phyloP scores from a whole-genome alignment of 2,888 invertebrate species.

The Sinelater perroti region DNA sequence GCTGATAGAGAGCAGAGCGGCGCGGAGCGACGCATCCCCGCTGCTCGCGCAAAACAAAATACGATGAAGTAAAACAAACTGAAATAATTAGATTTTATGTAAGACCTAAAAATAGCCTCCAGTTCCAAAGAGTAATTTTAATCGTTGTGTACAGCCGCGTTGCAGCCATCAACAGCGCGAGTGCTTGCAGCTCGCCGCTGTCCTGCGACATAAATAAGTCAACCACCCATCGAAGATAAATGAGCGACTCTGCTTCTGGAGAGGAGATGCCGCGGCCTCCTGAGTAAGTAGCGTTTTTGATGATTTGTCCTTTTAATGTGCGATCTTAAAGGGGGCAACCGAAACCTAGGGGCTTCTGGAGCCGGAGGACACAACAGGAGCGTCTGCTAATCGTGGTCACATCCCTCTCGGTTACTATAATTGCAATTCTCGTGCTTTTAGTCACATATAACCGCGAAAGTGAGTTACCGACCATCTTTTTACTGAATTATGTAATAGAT shows the following conservation, averaged over 20 bases:
- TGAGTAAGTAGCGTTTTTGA: not conserved
- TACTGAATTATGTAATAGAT: not conserved
- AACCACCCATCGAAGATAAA: too few relatives aligned
- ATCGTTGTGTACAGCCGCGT: conserved; percentile 1
- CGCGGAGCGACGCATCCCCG: too few relatives aligned
- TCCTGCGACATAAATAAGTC: too few relatives aligned
- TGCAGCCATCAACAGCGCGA: not conserved
- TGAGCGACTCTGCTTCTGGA: too few relatives aligned
- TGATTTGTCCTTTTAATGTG: not conserved
- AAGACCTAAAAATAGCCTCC: conserved; percentile 3
- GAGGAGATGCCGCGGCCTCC: not conserved
- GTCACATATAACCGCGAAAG: conserved; percentile 10
- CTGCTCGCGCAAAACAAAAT: too few relatives aligned
- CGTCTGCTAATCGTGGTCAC: not conserved
- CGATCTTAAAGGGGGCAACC: not conserved
- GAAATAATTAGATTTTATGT: conserved; percentile 5
- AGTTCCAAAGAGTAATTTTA: not conserved
- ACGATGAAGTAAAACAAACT: too few relatives aligned
- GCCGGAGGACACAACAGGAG: conserved; percentile 7
- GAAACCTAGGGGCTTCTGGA: conserved; percentile 1
- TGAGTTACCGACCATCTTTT: not conserved
- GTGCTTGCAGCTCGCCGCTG: not conserved
- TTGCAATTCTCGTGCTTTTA: conserved; percentile 3
- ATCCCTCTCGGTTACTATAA: not conserved
- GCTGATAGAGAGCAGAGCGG: too few relatives aligned